These are phyloP conservation scores for Pungitius pungitius DNA, from an alignment of 2,113 vertebrate species.

Conservation along the genomic window DNA sequence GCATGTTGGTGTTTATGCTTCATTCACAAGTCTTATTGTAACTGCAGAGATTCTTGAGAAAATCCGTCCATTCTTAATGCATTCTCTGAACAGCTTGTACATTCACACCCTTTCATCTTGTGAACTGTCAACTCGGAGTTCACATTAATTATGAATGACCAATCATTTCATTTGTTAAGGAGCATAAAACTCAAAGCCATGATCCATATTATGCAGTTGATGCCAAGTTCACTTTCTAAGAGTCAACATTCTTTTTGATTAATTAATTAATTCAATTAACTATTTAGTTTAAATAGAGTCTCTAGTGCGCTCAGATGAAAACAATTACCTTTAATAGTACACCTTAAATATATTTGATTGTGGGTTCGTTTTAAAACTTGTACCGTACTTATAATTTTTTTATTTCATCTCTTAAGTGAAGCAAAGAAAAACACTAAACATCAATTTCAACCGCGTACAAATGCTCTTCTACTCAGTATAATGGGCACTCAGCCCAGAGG, in stretches of 20 bases:
- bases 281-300: not conserved
- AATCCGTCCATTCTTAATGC: slow-evolving; percentile 8
- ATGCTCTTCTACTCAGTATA: slow-evolving; percentile 25
- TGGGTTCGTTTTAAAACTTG: slow-evolving; percentile 11
- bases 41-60: slow-evolving; percentile 27
- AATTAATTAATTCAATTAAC: no score
- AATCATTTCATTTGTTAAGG: not conserved
- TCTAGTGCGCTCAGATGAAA: not conserved
- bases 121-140: slow-evolving; percentile 7
- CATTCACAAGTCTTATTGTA: slow-evolving; percentile 34
- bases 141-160: slow-evolving; percentile 8
- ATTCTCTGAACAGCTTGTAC: slow-evolving; percentile 26
- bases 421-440: slow-evolving; percentile 35
- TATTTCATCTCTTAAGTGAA: slow-evolving; percentile 18
- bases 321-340: slow-evolving; percentile 20
- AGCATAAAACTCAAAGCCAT: not conserved
- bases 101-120: slow-evolving; percentile 25
- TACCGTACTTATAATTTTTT: slow-evolving; percentile 20
- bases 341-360: slow-evolving; percentile 1
- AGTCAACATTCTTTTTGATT: slow-evolving; percentile 1
- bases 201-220: slow-evolving; percentile 2
- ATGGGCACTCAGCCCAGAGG: slow-evolving; percentile 37
- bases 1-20: slow-evolving; percentile 34
- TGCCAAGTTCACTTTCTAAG: slow-evolving; percentile 4
- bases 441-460: slow-evolving; percentile 19